Evolutionary conservation across 2,797 vertebrate species (phyloP).

Genomic region (Malurus leucopterus): DNA sequence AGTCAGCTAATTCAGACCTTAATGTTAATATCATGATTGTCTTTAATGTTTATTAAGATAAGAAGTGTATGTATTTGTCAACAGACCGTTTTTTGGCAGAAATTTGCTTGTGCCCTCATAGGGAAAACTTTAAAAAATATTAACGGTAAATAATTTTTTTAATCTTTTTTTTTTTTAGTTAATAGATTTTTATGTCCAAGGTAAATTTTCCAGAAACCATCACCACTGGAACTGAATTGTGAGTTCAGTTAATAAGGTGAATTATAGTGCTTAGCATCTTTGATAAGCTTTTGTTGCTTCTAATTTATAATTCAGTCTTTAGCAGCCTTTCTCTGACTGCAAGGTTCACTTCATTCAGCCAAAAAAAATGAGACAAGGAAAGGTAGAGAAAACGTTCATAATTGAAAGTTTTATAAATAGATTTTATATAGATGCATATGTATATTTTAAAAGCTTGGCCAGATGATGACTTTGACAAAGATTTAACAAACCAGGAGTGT

Average conservation of each 20-base stretch:
- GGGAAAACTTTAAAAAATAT: neutral
- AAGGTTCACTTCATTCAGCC: neutral
- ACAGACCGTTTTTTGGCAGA: neutral
- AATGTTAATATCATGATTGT: neutral
- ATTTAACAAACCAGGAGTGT: conserved; percentile 77
- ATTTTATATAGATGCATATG: neutral
- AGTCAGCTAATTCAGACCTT: neutral
- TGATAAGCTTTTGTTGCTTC: neutral
- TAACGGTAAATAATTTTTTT: neutral
- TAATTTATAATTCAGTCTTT: neutral
- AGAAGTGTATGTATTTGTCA: neutral
- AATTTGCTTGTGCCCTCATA: neutral
- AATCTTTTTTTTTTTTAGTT: neutral
- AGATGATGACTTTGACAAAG: conserved; percentile 78
- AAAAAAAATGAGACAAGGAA: neutral
- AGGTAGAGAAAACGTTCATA: neutral
- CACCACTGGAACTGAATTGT: neutral
- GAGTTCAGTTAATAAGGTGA: neutral
- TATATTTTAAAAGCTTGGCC: conserved; percentile 54
- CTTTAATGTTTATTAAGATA: neutral
- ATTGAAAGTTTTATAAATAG: conserved; percentile 32
- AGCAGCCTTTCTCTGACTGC: neutral
- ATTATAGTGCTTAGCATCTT: neutral
- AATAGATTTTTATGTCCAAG: neutral
- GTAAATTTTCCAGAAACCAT: neutral